Evolutionary conservation across 1,140 invertebrate species (phyloP), one percentile per base, ranked within the genome.

Genomic region (Drosophila seguyi): DNA sequence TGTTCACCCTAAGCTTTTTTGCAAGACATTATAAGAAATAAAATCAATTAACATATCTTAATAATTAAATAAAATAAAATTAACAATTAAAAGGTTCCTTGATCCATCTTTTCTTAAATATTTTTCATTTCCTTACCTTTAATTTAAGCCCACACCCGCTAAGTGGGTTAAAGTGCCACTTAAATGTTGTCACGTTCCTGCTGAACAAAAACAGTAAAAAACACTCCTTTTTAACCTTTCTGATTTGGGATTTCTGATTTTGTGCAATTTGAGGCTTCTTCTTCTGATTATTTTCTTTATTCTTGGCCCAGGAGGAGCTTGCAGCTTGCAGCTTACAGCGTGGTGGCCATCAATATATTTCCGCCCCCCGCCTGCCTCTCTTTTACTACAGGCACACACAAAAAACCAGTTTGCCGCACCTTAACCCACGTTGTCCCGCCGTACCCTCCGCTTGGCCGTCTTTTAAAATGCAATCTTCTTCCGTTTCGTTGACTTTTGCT

Each of bases 391-490:
- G 52, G 76, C 73, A 81, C 47, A 78, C 45, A 79, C 36, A 58
- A 79, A 75, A 76, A 82, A 83, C 79, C 75, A 57, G 80, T 82
- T 82, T 68, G 81, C 80, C 61, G 80, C 81, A 83, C 69, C 75
- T 78, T 53, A 76, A 63, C 48, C 56, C 44, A 56, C 10, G 36
- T 22, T 22, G 44, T 6, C 47, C 39, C 53, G 16, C n/a, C 45
- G 7, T 4, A 2, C 4, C 31, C 31, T 27, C 44, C 25, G 47
- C 20, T 61, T 44, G 25, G 68, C 50, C 53, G 56, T 50, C 84
- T 68, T 53, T 84, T 81, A 88, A 87, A 87, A 84, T 87, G 84
- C 84, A 87, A 87, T 87, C 84, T 87, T 84, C 84, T 87, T 87
- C 84, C 84, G 80, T 88, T 87, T 84, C 62, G 84, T 80, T 87